These are phyloP conservation scores for Botrylloides violaceus DNA, from an alignment of 23 tunicate genomes.

Conservation along the genomic window DNA sequence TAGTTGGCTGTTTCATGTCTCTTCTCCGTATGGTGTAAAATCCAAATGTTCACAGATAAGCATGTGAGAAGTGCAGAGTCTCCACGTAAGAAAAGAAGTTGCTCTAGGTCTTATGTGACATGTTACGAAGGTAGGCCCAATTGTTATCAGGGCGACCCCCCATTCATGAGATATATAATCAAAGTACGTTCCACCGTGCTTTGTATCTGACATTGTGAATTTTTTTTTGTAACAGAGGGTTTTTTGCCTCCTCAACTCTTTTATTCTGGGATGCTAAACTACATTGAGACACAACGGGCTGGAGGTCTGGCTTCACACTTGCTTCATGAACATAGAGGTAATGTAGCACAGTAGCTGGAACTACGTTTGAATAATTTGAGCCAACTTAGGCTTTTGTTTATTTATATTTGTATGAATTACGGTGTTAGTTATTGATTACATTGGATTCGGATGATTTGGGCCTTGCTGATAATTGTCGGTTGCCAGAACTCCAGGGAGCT, in stretches of 20 bases:
- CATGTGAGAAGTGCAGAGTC: not conserved
- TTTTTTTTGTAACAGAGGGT: conserved; percentile 43
- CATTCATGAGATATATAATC: not conserved
- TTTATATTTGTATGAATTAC: too few relatives aligned
- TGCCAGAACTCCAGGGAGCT: too few relatives aligned
- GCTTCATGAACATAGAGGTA: conserved; percentile 89
- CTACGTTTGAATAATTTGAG: too few relatives aligned
- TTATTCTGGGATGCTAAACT: conserved; percentile 70
- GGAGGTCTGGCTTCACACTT: conserved; percentile 83
- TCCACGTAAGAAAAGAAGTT: not conserved
- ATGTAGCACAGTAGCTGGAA: too few relatives aligned
- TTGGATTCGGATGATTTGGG: too few relatives aligned
- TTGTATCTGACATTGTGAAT: not conserved
- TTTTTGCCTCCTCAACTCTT: conserved; percentile 67
- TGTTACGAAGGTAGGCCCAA: not conserved
- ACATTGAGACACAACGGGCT: conserved; percentile 71
- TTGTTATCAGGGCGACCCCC: not conserved
- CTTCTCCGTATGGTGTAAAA: not conserved
- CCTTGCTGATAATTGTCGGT: too few relatives aligned
- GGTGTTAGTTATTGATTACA: too few relatives aligned
- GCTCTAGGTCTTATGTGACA: not conserved
- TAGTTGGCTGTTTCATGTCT: too few relatives aligned
- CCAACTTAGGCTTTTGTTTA: too few relatives aligned
- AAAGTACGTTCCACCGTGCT: conserved; percentile 4
- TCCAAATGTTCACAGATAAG: conserved; percentile 2